Conservation (phyloP, 1,140 invertebrate species). For the Nixonia krombeini region DNA sequence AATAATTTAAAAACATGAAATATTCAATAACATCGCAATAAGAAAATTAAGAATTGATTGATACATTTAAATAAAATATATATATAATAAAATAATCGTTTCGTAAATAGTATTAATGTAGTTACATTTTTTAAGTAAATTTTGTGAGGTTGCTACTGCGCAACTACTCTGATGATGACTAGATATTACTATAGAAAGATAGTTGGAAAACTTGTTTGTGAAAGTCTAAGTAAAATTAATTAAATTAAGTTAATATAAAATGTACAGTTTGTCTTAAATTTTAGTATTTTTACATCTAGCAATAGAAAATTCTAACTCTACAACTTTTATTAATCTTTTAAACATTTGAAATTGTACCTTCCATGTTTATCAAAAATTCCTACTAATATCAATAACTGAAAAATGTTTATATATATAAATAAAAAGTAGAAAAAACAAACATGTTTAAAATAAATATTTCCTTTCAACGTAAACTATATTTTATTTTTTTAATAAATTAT, state of each 20-base stretch:
- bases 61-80: not conserved
- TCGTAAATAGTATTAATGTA: not conserved
- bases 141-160: not conserved
- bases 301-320: not conserved
- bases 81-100: not conserved
- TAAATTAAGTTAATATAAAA: not conserved
- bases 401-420: too few species aligned
- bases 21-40: not conserved
- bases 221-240: not conserved
- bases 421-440: too few species aligned
- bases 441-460: too few species aligned
- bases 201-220: not conserved
- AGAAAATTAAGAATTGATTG: not conserved
- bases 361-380: too few species aligned
- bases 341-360: too few species aligned
- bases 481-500: too few species aligned
- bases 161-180: not conserved
- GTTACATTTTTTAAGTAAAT: not conserved
- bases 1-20: not conserved
- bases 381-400: too few species aligned
- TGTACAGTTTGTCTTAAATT: not conserved
- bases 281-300: not conserved
- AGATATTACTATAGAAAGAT: not conserved
- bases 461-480: too few species aligned
- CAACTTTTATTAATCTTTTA: too few species aligned